Evolutionary conservation across 2,888 invertebrate species (phyloP).

Genomic region (Odontothrips loti): DNA sequence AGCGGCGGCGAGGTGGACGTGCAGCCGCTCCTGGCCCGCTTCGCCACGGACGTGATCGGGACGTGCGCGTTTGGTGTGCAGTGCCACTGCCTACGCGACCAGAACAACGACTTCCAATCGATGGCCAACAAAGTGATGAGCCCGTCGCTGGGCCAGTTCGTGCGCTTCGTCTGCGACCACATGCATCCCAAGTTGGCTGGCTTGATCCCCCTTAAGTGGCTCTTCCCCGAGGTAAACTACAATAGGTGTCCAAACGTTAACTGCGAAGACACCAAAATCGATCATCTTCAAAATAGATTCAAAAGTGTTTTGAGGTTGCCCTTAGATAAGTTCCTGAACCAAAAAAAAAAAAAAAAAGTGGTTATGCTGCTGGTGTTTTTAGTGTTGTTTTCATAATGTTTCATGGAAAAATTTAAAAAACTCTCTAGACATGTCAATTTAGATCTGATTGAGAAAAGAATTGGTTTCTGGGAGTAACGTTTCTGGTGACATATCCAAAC

Average conservation of each 20-base stretch:
- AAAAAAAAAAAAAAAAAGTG: no score
- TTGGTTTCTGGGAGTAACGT: no score
- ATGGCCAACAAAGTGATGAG: conserved; percentile 45
- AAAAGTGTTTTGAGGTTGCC: no score
- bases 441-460: no score
- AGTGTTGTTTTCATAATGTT: no score
- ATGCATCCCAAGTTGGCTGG: conserved; percentile 38
- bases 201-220: conserved; percentile 30
- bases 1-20: conserved; percentile 47
- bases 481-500: no score
- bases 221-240: conserved; percentile 36
- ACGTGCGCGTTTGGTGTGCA: conserved; percentile 51
- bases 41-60: conserved; percentile 52
- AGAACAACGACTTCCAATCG: conserved; percentile 47
- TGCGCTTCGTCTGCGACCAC: conserved; percentile 36
- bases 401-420: no score
- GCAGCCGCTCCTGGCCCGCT: conserved; percentile 47
- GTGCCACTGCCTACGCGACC: conserved; percentile 47
- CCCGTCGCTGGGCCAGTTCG: conserved; percentile 43
- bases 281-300: no score
- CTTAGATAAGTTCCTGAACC: no score
- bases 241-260: no score
- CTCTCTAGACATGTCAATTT: no score
- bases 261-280: neutral
- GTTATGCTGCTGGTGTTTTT: no score